These are phyloP conservation scores for Drosophila mimica DNA, from an alignment of 2,888 invertebrate species.

Conservation along the genomic window DNA sequence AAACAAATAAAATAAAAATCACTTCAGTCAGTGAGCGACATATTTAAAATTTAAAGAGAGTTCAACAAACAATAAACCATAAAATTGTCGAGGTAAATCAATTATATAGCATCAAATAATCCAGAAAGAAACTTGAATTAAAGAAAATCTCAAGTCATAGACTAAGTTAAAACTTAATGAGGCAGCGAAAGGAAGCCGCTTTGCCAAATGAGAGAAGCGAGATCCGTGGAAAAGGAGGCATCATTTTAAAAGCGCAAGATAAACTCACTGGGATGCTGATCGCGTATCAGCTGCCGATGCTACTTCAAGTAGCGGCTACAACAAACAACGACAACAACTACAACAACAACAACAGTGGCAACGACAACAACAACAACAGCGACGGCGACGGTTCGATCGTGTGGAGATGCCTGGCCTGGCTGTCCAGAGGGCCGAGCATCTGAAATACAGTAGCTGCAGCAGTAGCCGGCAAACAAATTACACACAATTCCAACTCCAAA, in stretches of 20 bases:
- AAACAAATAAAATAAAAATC: not conserved
- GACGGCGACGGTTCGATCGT: conserved; percentile 43
- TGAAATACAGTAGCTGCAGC: conserved; percentile 77
- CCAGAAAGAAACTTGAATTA: not conserved
- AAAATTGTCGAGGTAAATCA: not conserved
- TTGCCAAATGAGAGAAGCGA: conserved; percentile 3
- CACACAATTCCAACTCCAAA: conserved; percentile 81
- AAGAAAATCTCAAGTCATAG: conserved; percentile 2
- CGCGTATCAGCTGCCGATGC: conserved; percentile 52
- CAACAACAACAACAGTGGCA: conserved; percentile 15
- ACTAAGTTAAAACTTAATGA: conserved; percentile 15
- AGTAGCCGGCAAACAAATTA: conserved; percentile 81
- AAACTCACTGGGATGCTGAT: conserved; percentile 67
- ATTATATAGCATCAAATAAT: not conserved
- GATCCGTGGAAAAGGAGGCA: conserved; percentile 22
- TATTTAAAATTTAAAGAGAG: not conserved
- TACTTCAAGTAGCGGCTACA: conserved; percentile 69
- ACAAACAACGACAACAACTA: conserved; percentile 52
- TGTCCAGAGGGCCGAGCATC: conserved; percentile 30
- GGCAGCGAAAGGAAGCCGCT: conserved; percentile 39
- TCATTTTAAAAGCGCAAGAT: conserved; percentile 71
- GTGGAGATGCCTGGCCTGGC: conserved; percentile 62
- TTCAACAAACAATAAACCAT: not conserved
- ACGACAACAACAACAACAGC: conserved; percentile 12
- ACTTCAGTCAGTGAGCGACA: not conserved